Percentiles rank a stretch among this genome's conserved stretches.
Conservation (phyloP, 2,113 vertebrate species). For the Rattus rattus region DNA sequence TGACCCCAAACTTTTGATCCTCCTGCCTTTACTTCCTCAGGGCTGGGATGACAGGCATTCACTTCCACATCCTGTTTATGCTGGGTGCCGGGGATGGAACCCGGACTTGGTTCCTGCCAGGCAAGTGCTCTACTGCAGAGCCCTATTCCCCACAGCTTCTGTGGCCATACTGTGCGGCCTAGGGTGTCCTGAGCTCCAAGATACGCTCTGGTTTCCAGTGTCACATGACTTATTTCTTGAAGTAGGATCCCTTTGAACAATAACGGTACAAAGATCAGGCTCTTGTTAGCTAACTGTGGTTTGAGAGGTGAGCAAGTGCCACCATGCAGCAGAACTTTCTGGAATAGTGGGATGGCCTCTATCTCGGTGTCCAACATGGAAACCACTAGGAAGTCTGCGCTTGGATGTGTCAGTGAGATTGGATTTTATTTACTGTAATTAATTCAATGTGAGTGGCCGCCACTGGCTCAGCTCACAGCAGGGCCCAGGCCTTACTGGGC, state of each 20-base stretch:
- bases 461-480: background rate
- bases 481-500: background rate
- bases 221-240: background rate
- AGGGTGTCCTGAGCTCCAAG: background rate
- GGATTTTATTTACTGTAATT: background rate
- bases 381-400: background rate
- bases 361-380: background rate
- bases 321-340: background rate
- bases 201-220: background rate
- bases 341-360: background rate
- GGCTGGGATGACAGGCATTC: background rate
- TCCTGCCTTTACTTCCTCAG: background rate
- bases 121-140: no score
- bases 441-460: background rate
- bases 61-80: background rate
- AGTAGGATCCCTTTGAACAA: background rate
- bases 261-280: background rate
- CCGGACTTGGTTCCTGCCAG: background rate
- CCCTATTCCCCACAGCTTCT: background rate
- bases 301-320: background rate
- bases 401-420: background rate
- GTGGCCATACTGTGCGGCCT: accelerated
- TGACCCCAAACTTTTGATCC: background rate
- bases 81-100: no score
- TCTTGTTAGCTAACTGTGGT: background rate